Evolutionary conservation across 2,888 invertebrate genomes (phyloP), one percentile per base, ranked within the genome.

Genomic region (Callyntrura guangdongensis): DNA sequence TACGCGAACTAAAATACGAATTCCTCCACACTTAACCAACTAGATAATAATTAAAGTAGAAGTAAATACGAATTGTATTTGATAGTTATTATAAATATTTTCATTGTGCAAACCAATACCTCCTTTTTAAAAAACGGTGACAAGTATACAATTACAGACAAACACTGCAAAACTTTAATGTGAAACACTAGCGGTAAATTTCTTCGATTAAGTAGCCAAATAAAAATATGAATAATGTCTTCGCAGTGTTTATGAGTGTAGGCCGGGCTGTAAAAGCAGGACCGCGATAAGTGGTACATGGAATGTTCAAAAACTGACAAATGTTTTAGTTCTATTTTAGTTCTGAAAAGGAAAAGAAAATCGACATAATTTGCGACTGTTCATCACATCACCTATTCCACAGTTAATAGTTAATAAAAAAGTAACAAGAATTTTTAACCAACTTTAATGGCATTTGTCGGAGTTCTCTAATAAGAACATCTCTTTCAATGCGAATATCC

Each of bases 101-200:
- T n/a, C n/a, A n/a, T n/a, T n/a, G n/a, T n/a, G n/a, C n/a, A n/a
- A n/a, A n/a, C n/a, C 12, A 4, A 20, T 27, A 90, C 90, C 72
- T 91, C 91, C 47, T 53, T n/a, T 25, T 91, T 91, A 27, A 91
- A 91, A 56, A 81, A n/a, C 6, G 88, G 85, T 4, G 91, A 91
- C 6, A 64, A 59, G 61, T 91, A 88, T 4, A 88, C 25, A 49
- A 91, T 56, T 9, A 91, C 36, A 11, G 91, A 91, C 17, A 91
- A 53, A 53, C 79, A 88, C 36, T 91, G 91, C 22, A 91, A n/a
- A 47, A 84, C 69, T 59, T 91, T 91, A 3, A 88, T 81, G 9
- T 91, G 91, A 47, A 91, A 91, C 11, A 84, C 88, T n/a, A 88
- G 12, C 0, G 91, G 91, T 12, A 91, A 53, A 47, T 91, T 91